Conservation (phyloP, 2,797 vertebrate species). For the Tamandua tetradactyla region DNA sequence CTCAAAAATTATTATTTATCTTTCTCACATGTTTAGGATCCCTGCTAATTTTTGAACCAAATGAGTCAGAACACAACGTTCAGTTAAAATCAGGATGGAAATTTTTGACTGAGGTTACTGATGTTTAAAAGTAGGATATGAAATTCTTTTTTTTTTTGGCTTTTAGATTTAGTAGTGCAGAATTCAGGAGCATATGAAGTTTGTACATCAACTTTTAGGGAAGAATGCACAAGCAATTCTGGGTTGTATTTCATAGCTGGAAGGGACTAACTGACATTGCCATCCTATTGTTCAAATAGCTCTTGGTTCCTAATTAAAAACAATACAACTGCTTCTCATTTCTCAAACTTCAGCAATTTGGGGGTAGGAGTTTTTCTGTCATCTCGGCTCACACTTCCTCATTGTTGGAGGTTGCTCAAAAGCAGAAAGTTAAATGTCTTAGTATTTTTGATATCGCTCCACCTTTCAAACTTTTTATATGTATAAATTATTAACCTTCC, state of each 20-base stretch:
- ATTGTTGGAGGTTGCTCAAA: constrained; percentile 42
- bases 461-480: constrained; percentile 55
- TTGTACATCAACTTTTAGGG: neutral
- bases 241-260: neutral
- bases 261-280: neutral
- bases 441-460: constrained; percentile 45
- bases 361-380: constrained; percentile 60
- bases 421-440: constrained; percentile 61
- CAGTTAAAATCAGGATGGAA: constrained; percentile 37
- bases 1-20: neutral
- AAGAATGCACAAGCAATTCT: neutral
- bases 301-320: neutral
- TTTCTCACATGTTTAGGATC: neutral
- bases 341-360: constrained; percentile 45
- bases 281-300: neutral
- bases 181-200: neutral
- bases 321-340: neutral
- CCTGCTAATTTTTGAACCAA: constrained; percentile 1
- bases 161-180: neutral
- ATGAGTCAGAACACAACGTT: constrained; percentile 55
- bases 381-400: constrained; percentile 46
- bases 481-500: constrained; percentile 36
- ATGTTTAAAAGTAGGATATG: neutral
- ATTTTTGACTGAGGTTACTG: constrained; percentile 24
- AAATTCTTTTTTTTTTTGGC: constrained; percentile 50